These are phyloP conservation scores for Tricholauxania praeusta DNA, from an alignment of 2,888 invertebrate genomes.

Conservation along the genomic window DNA sequence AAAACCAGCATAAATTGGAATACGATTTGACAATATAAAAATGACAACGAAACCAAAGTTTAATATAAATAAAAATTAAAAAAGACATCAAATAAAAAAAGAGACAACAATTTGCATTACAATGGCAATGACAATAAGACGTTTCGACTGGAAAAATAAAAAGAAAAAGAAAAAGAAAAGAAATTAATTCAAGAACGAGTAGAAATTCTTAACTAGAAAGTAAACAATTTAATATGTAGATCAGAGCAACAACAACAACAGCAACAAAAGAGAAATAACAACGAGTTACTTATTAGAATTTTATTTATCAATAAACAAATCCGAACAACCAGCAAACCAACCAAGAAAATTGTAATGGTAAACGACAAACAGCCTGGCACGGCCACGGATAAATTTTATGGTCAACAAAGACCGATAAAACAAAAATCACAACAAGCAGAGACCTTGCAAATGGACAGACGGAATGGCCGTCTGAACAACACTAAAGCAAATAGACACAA, in stretches of 20 bases:
- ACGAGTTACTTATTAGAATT: neutral
- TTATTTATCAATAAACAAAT: neutral
- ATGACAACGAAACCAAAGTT: neutral
- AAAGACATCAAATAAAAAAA: constrained; percentile 1
- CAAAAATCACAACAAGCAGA: neutral
- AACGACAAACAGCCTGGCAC: neutral
- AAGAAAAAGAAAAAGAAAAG: neutral
- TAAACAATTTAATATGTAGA: constrained; percentile 9
- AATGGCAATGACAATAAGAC: neutral
- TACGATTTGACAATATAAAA: neutral
- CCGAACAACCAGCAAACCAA: neutral
- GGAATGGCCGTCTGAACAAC: neutral
- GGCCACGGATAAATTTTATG: neutral
- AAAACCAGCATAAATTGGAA: neutral
- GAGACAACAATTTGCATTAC: neutral
- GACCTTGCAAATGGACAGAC: constrained; percentile 1
- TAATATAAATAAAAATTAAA: constrained; percentile 1
- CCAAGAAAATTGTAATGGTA: neutral
- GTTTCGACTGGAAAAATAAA: neutral
- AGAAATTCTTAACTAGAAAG: constrained; percentile 9
- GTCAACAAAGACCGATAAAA: constrained; percentile 8
- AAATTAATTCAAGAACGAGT: neutral
- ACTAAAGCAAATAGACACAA: constrained; percentile 2
- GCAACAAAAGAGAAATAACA: neutral
- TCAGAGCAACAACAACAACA: neutral